phyloP scores from a whole-genome alignment of 2,113 vertebrate species.

The Campylorhamphus procurvoides region DNA sequence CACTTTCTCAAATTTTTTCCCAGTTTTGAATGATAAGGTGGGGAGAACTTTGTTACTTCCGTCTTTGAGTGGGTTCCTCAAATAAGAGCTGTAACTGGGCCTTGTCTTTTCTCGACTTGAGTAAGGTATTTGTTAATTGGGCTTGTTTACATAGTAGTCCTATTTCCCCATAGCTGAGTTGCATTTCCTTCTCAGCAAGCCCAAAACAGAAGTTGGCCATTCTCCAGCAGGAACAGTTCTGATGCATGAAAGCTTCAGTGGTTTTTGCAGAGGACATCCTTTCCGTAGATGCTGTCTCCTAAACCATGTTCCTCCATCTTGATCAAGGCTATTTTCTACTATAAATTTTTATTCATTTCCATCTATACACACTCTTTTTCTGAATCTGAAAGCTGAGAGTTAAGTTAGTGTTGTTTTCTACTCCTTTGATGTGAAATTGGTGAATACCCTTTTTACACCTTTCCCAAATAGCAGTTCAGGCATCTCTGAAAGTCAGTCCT shows the following conservation, averaged over 20 bases:
- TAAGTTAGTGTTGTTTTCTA: neutral
- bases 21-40: neutral
- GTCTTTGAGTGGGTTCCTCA: neutral
- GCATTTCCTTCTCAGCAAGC: neutral
- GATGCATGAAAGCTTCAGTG: neutral
- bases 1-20: neutral
- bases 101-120: neutral
- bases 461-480: neutral
- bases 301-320: neutral
- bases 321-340: neutral
- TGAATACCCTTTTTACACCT: neutral
- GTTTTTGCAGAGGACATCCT: neutral
- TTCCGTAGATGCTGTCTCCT: neutral
- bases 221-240: neutral
- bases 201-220: neutral
- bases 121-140: neutral
- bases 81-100: neutral
- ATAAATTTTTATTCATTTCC: neutral
- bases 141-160: neutral
- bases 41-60: neutral
- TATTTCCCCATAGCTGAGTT: neutral
- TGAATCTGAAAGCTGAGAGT: neutral
- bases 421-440: neutral
- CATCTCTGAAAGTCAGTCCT: neutral
- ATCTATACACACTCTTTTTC: neutral